A percentile compares a stretch with the other conserved stretches of the same genome.
Evolutionary conservation across 1,140 invertebrate genomes (phyloP).

Genomic region (Aphis craccivora): DNA sequence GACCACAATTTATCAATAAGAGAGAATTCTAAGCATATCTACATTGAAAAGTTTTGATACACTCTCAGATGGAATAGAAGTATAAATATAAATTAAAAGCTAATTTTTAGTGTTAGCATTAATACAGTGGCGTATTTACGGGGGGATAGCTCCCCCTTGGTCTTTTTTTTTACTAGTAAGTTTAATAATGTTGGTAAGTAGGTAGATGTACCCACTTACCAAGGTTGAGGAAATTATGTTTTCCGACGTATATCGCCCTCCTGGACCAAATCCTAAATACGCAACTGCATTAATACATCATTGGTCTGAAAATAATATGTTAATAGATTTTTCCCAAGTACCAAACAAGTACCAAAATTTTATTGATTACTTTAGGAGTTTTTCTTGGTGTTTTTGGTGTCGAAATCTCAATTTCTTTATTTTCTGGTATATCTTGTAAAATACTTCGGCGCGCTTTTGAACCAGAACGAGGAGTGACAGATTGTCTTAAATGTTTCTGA

Average conservation of each 20-base stretch:
- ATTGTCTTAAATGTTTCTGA: conserved; percentile 44
- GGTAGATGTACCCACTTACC: no score
- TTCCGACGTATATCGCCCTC: no score
- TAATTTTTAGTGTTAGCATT: neutral
- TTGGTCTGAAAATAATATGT: neutral
- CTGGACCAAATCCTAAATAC: no score
- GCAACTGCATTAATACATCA: neutral
- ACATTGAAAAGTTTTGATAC: no score
- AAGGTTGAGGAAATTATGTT: no score
- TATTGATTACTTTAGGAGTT: conserved; percentile 45
- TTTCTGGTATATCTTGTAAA: conserved; percentile 52
- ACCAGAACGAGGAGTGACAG: conserved; percentile 34
- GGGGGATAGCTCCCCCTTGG: no score
- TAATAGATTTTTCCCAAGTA: neutral
- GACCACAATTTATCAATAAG: no score
- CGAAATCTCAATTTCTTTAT: conserved; percentile 21
- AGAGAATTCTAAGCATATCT: no score
- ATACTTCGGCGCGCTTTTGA: conserved; percentile 32
- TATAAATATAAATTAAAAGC: neutral
- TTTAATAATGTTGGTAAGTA: no score
- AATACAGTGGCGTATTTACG: no score
- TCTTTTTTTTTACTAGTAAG: no score
- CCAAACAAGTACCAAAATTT: neutral
- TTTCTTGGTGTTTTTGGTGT: conserved; percentile 53
- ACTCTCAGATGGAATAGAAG: neutral